Evolutionary conservation across 2,797 vertebrate genomes (phyloP).

Genomic region (Poeciliopsis presidionis): DNA sequence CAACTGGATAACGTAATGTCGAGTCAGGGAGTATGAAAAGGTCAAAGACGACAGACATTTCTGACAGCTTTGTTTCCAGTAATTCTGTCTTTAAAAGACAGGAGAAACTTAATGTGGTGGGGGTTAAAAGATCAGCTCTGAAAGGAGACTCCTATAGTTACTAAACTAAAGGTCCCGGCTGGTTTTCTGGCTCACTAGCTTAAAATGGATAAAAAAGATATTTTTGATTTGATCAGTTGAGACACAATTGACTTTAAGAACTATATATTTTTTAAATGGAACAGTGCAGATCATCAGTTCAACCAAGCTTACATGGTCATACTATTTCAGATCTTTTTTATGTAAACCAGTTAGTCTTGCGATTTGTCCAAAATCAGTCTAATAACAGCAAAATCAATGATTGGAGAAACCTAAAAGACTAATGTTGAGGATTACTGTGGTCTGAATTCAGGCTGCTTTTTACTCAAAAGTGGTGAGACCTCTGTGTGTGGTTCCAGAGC

Average conservation of each 20-base stretch:
- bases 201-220: not conserved
- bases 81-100: not conserved
- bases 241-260: not conserved
- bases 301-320: not conserved
- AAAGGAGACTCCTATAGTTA: not conserved
- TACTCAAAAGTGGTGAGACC: not conserved
- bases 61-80: not conserved
- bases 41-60: slow-evolving; percentile 4
- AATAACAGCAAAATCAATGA: not conserved
- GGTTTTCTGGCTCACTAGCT: not conserved
- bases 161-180: not conserved
- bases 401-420: not conserved
- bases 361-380: not conserved
- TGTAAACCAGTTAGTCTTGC: not conserved
- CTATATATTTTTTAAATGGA: not conserved
- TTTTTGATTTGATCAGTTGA: not conserved
- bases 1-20: slow-evolving; percentile 3
- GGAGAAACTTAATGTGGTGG: not conserved
- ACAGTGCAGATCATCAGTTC: not conserved
- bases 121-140: not conserved
- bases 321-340: not conserved
- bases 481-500: not conserved
- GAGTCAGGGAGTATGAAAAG: not conserved
- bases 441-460: not conserved
- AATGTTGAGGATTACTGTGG: not conserved